Evolutionary conservation across 2,113 vertebrate species (phyloP).

Genomic region (Verasper variegatus): DNA sequence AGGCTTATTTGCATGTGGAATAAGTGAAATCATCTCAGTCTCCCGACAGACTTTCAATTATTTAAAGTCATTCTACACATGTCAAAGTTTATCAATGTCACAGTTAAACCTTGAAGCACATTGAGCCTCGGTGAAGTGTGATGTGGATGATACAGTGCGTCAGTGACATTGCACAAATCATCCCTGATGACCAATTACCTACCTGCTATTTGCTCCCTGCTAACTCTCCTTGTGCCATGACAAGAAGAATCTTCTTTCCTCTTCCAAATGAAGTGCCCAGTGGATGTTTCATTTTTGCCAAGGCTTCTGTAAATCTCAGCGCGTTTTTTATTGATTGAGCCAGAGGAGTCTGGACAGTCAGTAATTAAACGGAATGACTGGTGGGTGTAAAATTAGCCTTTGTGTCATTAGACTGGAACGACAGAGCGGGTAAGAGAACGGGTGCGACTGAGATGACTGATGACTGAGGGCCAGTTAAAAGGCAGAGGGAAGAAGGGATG

Average conservation of each 20-base stretch:
- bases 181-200: constrained; percentile 53
- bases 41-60: constrained; percentile 1
- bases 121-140: constrained; percentile 15
- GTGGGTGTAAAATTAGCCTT: constrained; percentile 85
- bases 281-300: constrained; percentile 41
- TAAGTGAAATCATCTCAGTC: constrained; percentile 4
- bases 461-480: constrained; percentile 77
- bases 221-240: constrained; percentile 35
- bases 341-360: constrained; percentile 77
- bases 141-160: background rate
- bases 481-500: constrained; percentile 50
- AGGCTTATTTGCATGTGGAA: constrained; percentile 18
- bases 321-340: constrained; percentile 78
- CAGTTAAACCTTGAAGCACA: constrained; percentile 27
- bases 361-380: constrained; percentile 84
- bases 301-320: constrained; percentile 53
- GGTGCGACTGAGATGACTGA: constrained; percentile 73
- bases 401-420: constrained; percentile 81
- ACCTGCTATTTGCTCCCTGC: constrained; percentile 31
- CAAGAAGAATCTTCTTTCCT: constrained; percentile 50
- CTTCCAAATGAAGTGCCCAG: constrained; percentile 51
- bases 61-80: constrained; percentile 26
- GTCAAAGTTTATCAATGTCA: constrained; percentile 32
- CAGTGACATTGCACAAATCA: constrained; percentile 36
- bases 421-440: constrained; percentile 66